Evolutionary conservation across 2,797 vertebrate species (phyloP), one percentile per base, ranked within the genome.

Genomic region (Adelosebastes latens): DNA sequence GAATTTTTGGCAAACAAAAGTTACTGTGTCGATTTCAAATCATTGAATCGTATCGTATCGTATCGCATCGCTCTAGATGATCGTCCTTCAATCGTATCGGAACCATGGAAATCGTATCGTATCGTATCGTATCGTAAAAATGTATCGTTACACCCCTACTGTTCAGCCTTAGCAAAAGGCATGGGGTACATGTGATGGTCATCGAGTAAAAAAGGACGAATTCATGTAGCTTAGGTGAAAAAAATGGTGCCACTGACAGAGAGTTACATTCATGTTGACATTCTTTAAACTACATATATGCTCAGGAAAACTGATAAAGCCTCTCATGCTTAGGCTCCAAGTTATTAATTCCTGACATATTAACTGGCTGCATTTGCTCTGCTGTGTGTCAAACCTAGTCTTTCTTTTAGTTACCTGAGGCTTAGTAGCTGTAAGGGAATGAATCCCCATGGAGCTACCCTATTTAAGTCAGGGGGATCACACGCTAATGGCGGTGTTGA

Each of bases 401-500:
- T 68, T 32, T 9, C 56, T 32, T 59, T 78, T 24, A 42, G 53
- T 56, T 81, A 79, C 81, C 59, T 79, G 36, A 77, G 75, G 77
- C 76, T 77, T 52, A 71, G 55, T 39, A 60, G 75, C 58, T 58
- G 60, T 74, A 88, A 66, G 27, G 20, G 29, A 73, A 77, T 59
- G 53, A 85, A 75, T 74, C 79, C 80, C 61, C 1, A 49, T 29
- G 69, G 68, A 87, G 52, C 63, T 53, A 62, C 49, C 73, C 76
- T 27, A 61, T 86, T 88, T 86, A 84, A 79, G 52, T 68, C 53
- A 27, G 52, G 52, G 24, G 13, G 62, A 69, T 76, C 59, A 34
- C 55, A 61, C 72, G 72, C 55, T 86, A 83, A 86, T 80, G 62
- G 79, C 46, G 36, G 72, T 77, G 65, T 70, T 67, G 61, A 58